Evolutionary conservation across 2,888 invertebrate genomes (phyloP).

Genomic region (Ceriagrion tenellum): DNA sequence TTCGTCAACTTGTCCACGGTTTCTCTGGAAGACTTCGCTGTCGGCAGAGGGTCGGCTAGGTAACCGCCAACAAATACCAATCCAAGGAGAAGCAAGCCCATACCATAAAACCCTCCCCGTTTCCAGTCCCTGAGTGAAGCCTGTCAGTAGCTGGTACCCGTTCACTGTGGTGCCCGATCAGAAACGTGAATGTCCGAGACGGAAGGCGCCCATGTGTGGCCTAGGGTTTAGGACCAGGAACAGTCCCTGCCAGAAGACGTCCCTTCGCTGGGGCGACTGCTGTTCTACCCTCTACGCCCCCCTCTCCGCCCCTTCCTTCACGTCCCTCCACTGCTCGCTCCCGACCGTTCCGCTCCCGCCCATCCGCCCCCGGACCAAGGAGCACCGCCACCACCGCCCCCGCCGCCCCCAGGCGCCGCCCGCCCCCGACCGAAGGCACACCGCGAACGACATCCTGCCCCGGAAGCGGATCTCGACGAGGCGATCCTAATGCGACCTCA

Average conservation of each 20-base stretch:
- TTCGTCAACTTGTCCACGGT: neutral
- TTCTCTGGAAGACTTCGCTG: neutral
- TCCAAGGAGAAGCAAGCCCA: neutral
- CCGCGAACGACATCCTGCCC: neutral
- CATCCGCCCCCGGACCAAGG: neutral
- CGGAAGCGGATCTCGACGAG: neutral
- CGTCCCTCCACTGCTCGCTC: neutral
- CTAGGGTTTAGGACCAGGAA: conserved; percentile 97
- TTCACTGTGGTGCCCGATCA: conserved; percentile 19
- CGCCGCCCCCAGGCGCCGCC: neutral
- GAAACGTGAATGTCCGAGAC: conserved; percentile 60
- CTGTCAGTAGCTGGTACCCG: neutral
- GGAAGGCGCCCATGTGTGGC: conserved; percentile 92
- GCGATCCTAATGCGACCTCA: neutral
- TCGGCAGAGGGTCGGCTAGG: neutral
- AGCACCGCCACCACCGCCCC: neutral
- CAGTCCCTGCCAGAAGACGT: conserved; percentile 98
- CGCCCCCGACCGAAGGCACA: neutral
- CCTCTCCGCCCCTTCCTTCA: neutral
- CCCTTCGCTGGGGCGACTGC: conserved; percentile 97
- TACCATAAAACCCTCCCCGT: too few relatives aligned
- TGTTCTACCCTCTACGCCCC: conserved; percentile 80
- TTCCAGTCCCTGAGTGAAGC: neutral
- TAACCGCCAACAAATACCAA: neutral
- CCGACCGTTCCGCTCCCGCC: neutral